phyloP scores from a whole-genome alignment of 2,113 vertebrate genomes.

The Manacus vitellinus region DNA sequence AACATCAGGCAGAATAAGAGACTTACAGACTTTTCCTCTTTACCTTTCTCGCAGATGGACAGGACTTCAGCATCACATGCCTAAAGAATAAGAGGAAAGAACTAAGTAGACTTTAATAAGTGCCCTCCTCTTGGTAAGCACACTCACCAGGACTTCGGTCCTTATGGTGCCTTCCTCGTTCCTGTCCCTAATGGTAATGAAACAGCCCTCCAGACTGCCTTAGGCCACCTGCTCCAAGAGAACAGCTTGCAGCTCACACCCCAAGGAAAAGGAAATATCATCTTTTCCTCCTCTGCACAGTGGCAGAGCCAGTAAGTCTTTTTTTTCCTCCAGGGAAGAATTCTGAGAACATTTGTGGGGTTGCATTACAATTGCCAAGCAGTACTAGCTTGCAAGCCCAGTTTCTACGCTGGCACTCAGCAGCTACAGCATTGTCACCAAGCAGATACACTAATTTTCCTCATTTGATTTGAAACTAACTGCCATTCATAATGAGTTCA shows the following conservation, averaged over 20 bases:
- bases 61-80: slow-evolving; percentile 68
- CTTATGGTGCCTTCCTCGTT: neutral
- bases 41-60: slow-evolving; percentile 69
- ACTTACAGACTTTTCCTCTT: neutral
- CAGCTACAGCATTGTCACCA: neutral
- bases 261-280: neutral
- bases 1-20: neutral
- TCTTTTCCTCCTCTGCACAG: neutral
- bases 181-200: neutral
- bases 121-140: neutral
- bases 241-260: neutral
- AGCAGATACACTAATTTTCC: neutral
- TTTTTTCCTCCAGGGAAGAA: neutral
- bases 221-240: neutral
- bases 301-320: neutral
- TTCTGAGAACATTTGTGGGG: neutral
- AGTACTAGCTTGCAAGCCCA: neutral
- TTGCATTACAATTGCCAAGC: neutral
- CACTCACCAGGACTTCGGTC: neutral
- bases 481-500: neutral
- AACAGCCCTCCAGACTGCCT: neutral
- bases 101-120: neutral
- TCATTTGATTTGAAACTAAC: neutral
- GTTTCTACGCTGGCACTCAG: neutral
- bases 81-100: slow-evolving; percentile 38